Conservation (phyloP, 2,888 invertebrate genomes). For the Gibbula magus region DNA sequence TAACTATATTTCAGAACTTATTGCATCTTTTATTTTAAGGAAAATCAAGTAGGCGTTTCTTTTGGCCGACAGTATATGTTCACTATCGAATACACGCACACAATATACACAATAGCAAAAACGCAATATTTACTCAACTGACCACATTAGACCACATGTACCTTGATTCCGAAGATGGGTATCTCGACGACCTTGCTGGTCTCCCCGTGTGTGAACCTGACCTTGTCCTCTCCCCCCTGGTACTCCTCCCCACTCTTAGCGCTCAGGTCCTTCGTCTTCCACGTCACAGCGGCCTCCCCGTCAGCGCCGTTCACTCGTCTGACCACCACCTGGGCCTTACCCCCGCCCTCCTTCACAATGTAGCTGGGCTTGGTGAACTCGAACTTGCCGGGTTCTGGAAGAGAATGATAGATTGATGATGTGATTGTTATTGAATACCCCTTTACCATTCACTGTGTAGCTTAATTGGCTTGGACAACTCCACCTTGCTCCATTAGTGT, state of each 20-base stretch:
- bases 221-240: conserved; percentile 77
- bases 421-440: no score
- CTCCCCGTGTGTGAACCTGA: conserved; percentile 75
- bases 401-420: neutral
- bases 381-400: conserved; percentile 78
- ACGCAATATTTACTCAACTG: no score
- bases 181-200: conserved; percentile 78
- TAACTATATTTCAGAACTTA: no score
- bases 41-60: no score
- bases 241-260: conserved; percentile 79
- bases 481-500: no score
- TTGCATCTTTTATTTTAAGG: no score
- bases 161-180: conserved; percentile 78
- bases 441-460: neutral
- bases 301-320: conserved; percentile 78
- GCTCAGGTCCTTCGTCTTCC: conserved; percentile 79
- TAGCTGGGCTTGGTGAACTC: conserved; percentile 79
- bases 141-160: conserved; percentile 34
- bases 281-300: conserved; percentile 77
- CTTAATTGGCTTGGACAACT: neutral
- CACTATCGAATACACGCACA: no score
- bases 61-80: no score
- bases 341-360: conserved; percentile 79
- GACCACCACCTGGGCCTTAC: conserved; percentile 76
- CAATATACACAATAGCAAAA: no score